Conservation (phyloP, 2,797 vertebrate species). For the Gymnothorax reevesii region DNA sequence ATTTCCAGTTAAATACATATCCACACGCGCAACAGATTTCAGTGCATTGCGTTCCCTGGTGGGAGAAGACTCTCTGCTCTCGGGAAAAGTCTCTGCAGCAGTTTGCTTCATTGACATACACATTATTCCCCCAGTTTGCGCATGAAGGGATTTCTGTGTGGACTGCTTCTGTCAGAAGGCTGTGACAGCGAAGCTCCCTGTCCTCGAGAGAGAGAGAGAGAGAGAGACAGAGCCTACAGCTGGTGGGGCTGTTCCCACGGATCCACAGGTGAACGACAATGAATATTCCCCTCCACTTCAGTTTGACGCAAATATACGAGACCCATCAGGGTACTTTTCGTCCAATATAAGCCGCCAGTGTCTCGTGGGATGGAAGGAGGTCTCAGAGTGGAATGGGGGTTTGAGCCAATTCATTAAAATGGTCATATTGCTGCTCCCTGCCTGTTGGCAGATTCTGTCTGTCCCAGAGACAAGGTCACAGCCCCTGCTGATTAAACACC, state of each 20-base stretch:
- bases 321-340: background rate
- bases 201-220: background rate
- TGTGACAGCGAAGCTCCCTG: background rate
- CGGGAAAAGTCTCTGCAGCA: background rate
- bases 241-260: background rate
- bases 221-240: background rate
- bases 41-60: background rate
- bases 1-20: background rate
- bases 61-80: background rate
- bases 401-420: background rate
- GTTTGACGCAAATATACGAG: background rate
- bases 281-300: background rate
- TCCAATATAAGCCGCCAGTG: background rate
- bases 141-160: background rate
- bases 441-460: background rate
- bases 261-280: background rate
- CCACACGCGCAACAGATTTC: background rate
- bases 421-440: background rate
- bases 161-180: background rate
- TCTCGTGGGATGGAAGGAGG: background rate
- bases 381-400: background rate
- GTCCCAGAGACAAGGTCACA: constrained; percentile 8
- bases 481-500: background rate
- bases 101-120: background rate
- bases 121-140: background rate